These are phyloP conservation scores for Tuberolachnus salignus DNA, from an alignment of 2,888 invertebrate species.

Conservation along the genomic window DNA sequence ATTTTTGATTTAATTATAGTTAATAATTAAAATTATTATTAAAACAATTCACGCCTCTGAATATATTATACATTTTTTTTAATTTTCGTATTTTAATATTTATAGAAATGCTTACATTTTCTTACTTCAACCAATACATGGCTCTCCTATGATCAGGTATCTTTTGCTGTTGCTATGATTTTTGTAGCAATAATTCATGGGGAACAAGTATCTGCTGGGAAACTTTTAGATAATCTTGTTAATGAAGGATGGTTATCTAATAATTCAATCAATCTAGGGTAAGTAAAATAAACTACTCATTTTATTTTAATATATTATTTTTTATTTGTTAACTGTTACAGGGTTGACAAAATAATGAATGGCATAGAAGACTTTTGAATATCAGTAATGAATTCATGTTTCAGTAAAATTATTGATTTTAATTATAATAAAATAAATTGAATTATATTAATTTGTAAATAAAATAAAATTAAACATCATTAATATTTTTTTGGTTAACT, in stretches of 20 bases:
- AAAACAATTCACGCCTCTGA: no score
- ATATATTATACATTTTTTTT: not conserved
- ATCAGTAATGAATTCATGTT: not conserved
- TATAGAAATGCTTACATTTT: not conserved
- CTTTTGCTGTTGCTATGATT: not conserved
- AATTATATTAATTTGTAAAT: no score
- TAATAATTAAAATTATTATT: no score
- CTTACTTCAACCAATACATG: not conserved
- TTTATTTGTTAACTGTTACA: not conserved
- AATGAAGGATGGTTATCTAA: not conserved
- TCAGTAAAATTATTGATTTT: not conserved
- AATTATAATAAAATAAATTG: no score
- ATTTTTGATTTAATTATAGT: no score
- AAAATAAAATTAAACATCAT: no score
- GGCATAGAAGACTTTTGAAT: not conserved
- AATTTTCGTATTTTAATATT: not conserved
- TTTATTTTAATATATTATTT: not conserved
- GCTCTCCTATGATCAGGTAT: not conserved
- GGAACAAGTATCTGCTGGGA: not conserved
- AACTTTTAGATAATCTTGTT: constrained; percentile 3
- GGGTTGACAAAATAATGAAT: not conserved
- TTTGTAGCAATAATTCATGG: not conserved
- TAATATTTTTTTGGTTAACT: no score
- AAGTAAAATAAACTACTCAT: not conserved
- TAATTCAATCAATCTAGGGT: not conserved